Evolutionary conservation across 2,113 vertebrate species (phyloP), one percentile per base, ranked within the genome.

Genomic region (Nothoprocta perdicaria): DNA sequence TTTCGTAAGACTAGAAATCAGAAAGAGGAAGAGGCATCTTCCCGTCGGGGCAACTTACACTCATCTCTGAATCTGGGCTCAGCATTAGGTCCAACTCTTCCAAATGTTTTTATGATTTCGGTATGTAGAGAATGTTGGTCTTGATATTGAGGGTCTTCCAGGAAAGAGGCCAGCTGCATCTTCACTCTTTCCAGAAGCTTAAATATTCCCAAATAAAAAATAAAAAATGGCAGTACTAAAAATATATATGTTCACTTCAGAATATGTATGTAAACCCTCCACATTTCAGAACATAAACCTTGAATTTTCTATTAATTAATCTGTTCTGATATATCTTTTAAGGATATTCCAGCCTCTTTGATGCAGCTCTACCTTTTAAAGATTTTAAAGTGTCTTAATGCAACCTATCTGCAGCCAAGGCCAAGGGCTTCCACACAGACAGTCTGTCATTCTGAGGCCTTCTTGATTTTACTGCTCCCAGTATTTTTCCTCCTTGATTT

Each of bases 61-160:
- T 99, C 99, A 19, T 99, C 99, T 98, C 99, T 98, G 96, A 99
- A 99, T 79, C 98, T 98, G 12, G 99, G 99, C 95, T 99, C 99
- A 53, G 99, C 98, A 7, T 99, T 99, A n/a, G 99, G 99, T 52
- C 99, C 99, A 17, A 99, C 99, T 97, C 99, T 98, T 80, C 99
- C 99, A 88, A 99, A 99, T 0, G 99, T 99, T 97, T 98, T 98
- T 96, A 99, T 99, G 90, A 99, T 99, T 97, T 99, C 99, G 93
- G 98, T 99, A 94, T 99, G 99, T 94, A 99, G 93, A 86, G 99
- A 99, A 97, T 99, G 98, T 95, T 99, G 99, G 96, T 99, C 99
- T 95, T 99, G 99, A 94, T 99, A 99, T 86, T 99, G 99, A 85
- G 99, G 99, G 88, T 99, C 99, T 95, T 99, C 99, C 92, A 99